Evolutionary conservation across 2,113 vertebrate species (phyloP).

Genomic region (Condylura cristata): DNA sequence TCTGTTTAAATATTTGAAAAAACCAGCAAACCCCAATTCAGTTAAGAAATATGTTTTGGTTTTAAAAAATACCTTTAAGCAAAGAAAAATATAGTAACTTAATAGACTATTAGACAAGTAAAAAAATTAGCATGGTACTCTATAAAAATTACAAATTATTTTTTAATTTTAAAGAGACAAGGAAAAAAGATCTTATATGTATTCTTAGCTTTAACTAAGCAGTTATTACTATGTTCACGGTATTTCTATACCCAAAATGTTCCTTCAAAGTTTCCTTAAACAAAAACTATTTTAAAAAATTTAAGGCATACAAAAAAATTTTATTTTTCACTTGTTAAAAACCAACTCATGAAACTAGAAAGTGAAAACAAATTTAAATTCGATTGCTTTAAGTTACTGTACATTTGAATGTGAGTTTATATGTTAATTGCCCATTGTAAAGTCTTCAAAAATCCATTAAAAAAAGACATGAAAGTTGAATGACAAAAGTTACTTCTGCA

Average conservation of each 20-base stretch:
- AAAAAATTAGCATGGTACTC: neutral
- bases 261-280: neutral
- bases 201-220: conserved; percentile 33
- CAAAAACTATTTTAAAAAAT: neutral
- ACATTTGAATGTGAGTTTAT: neutral
- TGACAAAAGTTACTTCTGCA: conserved; percentile 47
- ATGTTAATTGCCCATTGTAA: neutral
- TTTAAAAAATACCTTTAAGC: neutral
- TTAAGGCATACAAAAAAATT: neutral
- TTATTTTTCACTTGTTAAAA: conserved; percentile 58
- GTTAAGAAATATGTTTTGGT: conserved; percentile 1
- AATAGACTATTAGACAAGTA: neutral
- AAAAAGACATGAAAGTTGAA: conserved; percentile 1
- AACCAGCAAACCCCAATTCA: conserved; percentile 10
- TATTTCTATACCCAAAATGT: conserved; percentile 25
- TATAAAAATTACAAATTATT: neutral
- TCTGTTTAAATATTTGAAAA: conserved; percentile 57
- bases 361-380: conserved; percentile 42
- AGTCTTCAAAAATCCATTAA: conserved; percentile 29
- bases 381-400: conserved; percentile 15
- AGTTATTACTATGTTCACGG: neutral
- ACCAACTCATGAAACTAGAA: conserved; percentile 21
- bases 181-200: neutral
- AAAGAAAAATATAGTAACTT: conserved; percentile 32
- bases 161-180: neutral